Evolutionary conservation across 2,888 invertebrate species (phyloP).

Genomic region (Pammene aurita): DNA sequence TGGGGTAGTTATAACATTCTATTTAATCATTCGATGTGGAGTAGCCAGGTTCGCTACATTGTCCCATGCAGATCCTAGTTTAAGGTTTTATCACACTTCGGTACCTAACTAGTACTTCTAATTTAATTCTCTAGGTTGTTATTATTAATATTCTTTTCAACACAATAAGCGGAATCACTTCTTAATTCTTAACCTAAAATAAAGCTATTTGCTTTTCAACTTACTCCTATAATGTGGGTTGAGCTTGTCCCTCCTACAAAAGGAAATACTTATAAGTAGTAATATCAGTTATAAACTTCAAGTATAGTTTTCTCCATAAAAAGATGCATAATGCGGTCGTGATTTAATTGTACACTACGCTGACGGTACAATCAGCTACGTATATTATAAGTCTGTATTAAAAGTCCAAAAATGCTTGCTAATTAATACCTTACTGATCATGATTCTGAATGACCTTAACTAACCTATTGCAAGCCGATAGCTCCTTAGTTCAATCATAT

Average conservation of each 20-base stretch:
- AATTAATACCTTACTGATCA: too few relatives aligned
- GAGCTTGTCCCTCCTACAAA: background rate
- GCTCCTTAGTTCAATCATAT: too few relatives aligned
- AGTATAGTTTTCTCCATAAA: constrained; percentile 28
- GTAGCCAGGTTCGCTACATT: background rate
- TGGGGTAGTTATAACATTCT: constrained; percentile 8
- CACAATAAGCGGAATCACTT: too few relatives aligned
- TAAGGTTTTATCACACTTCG: background rate
- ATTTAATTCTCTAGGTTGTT: too few relatives aligned
- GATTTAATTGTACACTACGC: constrained; percentile 36
- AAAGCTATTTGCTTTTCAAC: background rate
- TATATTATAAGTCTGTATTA: background rate
- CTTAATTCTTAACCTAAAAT: too few relatives aligned
- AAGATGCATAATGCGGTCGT: constrained; percentile 21
- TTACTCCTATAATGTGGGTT: background rate
- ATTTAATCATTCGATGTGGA: constrained; percentile 10
- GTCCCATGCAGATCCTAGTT: constrained; percentile 1
- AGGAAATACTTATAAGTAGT: constrained; percentile 29
- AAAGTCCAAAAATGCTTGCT: background rate
- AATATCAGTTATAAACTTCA: constrained; percentile 27
- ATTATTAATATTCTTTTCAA: too few relatives aligned
- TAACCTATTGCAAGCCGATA: too few relatives aligned
- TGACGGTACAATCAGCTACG: constrained; percentile 22
- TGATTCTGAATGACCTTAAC: too few relatives aligned
- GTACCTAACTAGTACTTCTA: background rate